These are phyloP conservation scores for Oreochromis grahami DNA, from an alignment of 2,797 vertebrate genomes.

Conservation along the genomic window DNA sequence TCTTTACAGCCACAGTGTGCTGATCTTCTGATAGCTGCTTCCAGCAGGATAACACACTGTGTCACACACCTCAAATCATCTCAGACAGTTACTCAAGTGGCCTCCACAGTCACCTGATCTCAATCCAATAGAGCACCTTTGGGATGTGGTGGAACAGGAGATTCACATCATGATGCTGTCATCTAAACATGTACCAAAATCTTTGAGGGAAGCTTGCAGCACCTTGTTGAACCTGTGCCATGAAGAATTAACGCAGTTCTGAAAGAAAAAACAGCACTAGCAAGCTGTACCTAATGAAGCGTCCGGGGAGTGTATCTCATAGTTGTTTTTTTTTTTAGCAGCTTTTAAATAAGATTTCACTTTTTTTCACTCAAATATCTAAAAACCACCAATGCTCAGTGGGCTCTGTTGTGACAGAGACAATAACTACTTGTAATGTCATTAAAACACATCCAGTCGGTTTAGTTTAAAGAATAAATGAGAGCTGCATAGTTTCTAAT, in stretches of 20 bases:
- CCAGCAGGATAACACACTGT: neutral
- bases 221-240: neutral
- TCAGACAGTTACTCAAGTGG: neutral
- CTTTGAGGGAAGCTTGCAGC: neutral
- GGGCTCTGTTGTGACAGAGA: neutral
- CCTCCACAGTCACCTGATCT: neutral
- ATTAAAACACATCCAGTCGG: neutral
- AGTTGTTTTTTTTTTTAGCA: neutral
- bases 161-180: neutral
- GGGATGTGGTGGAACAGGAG: neutral
- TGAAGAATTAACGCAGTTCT: neutral
- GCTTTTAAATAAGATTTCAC: neutral
- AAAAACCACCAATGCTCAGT: neutral
- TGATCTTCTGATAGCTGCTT: neutral
- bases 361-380: rapidly evolving
- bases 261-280: neutral
- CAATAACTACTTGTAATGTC: neutral
- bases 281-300: neutral
- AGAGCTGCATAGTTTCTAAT: neutral
- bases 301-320: rapidly evolving
- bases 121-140: neutral
- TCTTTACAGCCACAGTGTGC: neutral
- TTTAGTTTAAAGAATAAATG: neutral
- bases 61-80: neutral
- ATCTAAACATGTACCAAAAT: neutral